Base-by-base conservation (phyloP, 2,888 invertebrate genomes). In the Brassicogethes aeneus region DNA sequence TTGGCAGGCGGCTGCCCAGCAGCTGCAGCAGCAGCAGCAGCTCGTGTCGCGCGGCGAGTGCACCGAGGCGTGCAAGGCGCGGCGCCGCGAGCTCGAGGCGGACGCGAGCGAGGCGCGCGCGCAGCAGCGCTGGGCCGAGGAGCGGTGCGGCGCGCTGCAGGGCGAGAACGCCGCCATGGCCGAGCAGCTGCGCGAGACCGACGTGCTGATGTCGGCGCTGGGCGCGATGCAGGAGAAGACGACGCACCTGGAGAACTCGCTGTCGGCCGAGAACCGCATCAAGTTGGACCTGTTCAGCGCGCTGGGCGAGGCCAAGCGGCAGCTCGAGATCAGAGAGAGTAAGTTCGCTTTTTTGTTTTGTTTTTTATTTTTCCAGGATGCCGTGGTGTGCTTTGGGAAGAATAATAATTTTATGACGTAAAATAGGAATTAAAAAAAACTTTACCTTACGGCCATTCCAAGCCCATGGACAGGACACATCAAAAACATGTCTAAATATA, bases 211-310 rank as follows among this genome's bases (percentile, higher is more conserved):
- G 74, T 77, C 82, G 31, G 88, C 90, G 14, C 71, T 91, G 52
- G 77, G 79, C 37, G 82, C 84, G 48, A 77, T 94, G 72, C 87
- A 90, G 69, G 93, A 95, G 64, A 90, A 93, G 65, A 92, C 91
- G 64, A 70, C 81, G 57, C 92, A 93, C 65, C 76, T 97, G 57
- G 94, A 97, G 72, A 86, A 87, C 62, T 89, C 90, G 61, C 78
- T 99, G 53, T 92, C 91, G 48, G 91, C 94, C 36, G 97, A 99
- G 76, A 99, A 95, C 54, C 80, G 95, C 59, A 86, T 97, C 70
- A 99, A 99, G 73, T 80, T 96, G 59, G 97, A 99, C 74, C 80
- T 99, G 61, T 94, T 97, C 71, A 91, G 93, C 50, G 96, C 96
- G 50, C 81, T 97, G 39, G 95, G 95, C 29, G 95, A 93, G 66